A percentile compares a stretch with the other conserved stretches of the same genome.
phyloP scores from a whole-genome alignment of 1,140 invertebrate genomes.

The Eurytemora carolleeae region DNA sequence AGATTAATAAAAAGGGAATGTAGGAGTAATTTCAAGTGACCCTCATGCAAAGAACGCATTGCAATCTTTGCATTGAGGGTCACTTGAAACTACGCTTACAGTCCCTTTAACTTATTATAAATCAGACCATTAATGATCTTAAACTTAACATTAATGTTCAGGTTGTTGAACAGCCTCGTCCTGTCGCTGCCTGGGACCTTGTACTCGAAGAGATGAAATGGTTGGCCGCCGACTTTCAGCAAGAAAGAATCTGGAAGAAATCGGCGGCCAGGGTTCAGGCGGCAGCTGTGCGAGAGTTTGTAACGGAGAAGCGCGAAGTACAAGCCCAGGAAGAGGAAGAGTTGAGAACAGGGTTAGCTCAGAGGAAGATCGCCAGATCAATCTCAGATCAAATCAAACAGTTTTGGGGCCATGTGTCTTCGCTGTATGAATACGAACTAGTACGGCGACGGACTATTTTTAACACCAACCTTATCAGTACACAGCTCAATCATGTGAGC shows the following conservation, averaged over 20 bases:
- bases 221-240: conserved; percentile 34
- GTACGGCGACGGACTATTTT: background rate
- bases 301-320: background rate
- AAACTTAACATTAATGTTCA: background rate
- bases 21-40: no score
- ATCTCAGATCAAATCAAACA: no score
- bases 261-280: conserved; percentile 22
- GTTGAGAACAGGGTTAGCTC: background rate
- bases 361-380: background rate
- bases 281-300: conserved; percentile 1
- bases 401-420: background rate
- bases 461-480: background rate
- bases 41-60: no score
- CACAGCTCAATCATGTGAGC: background rate
- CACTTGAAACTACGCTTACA: no score
- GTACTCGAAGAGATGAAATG: conserved; percentile 38
- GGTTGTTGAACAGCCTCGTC: conserved; percentile 28
- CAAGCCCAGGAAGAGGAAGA: background rate
- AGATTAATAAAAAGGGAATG: no score
- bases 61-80: no score
- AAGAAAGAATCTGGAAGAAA: conserved; percentile 35
- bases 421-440: background rate
- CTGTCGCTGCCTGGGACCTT: conserved; percentile 36
- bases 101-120: no score
- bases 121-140: no score